phyloP scores from a whole-genome alignment of 2,888 invertebrate genomes.

The Timandra comae region DNA sequence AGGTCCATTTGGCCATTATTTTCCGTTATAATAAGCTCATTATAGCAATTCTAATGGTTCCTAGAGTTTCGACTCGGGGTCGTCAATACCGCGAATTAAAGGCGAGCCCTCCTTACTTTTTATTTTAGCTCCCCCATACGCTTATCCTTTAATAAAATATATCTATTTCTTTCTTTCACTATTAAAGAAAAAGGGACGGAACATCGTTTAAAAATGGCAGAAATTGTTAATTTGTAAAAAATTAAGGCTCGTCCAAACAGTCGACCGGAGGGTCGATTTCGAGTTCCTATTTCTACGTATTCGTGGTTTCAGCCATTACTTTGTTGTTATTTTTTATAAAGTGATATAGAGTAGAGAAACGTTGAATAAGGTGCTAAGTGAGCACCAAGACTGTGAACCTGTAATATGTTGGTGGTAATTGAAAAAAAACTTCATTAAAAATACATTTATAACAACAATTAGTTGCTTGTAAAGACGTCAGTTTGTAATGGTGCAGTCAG shows the following conservation, averaged over 20 bases:
- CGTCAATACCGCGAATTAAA: conserved; percentile 29
- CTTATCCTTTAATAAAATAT: conserved; percentile 26
- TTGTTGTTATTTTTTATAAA: neutral
- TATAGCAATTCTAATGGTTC: conserved; percentile 31
- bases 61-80: conserved; percentile 21
- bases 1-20: too few relatives aligned
- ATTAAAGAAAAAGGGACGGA: conserved; percentile 7
- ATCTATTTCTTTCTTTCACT: conserved; percentile 5
- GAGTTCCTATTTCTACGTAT: neutral
- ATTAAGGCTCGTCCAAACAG: neutral
- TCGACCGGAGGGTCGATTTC: neutral
- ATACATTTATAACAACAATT: too few relatives aligned
- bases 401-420: neutral
- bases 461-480: too few relatives aligned
- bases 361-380: conserved; percentile 14
- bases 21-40: too few relatives aligned
- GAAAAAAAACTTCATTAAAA: neutral
- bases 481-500: too few relatives aligned
- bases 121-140: conserved; percentile 15
- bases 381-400: conserved; percentile 1
- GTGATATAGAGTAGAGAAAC: conserved; percentile 4
- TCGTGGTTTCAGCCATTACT: conserved; percentile 6
- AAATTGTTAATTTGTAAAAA: neutral
- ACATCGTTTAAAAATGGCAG: neutral
- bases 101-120: conserved; percentile 19